Evolutionary conservation across 2,888 invertebrate genomes (phyloP).

Genomic region (Polyommatus iphigenia): DNA sequence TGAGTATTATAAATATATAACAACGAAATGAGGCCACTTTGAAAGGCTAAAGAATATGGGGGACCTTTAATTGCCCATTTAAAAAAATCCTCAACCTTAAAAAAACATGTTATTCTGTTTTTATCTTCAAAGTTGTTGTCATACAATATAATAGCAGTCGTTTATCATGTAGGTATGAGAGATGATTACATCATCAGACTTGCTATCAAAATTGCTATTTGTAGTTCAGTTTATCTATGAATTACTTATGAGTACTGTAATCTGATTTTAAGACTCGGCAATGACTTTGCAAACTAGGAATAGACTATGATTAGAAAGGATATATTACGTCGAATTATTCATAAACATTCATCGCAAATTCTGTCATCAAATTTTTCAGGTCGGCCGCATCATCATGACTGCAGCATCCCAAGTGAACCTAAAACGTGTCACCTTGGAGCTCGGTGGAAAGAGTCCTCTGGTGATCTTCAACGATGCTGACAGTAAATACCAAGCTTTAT

Average conservation of each 20-base stretch:
- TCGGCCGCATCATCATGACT: constrained; percentile 80
- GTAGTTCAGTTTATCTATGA: background rate
- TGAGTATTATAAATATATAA: too few relatives aligned
- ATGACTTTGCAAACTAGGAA: background rate
- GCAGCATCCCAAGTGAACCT: constrained; percentile 88
- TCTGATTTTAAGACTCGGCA: too few relatives aligned
- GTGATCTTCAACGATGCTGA: constrained; percentile 92
- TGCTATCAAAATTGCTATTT: background rate
- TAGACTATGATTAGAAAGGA: too few relatives aligned
- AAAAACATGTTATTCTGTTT: background rate
- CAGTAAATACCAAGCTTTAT: constrained; percentile 70
- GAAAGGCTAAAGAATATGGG: background rate
- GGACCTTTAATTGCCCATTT: too few relatives aligned
- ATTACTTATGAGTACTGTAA: background rate
- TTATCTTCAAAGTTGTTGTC: background rate
- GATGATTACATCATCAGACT: background rate
- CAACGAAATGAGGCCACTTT: too few relatives aligned
- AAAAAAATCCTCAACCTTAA: background rate
- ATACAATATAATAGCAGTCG: background rate
- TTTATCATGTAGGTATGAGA: background rate
- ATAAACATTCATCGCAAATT: background rate
- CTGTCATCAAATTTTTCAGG: constrained; percentile 55
- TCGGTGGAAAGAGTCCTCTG: constrained; percentile 94
- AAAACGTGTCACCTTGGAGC: constrained; percentile 90
- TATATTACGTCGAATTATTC: background rate